Base-by-base conservation (phyloP, 2,113 vertebrate species). In the Lepus americanus region DNA sequence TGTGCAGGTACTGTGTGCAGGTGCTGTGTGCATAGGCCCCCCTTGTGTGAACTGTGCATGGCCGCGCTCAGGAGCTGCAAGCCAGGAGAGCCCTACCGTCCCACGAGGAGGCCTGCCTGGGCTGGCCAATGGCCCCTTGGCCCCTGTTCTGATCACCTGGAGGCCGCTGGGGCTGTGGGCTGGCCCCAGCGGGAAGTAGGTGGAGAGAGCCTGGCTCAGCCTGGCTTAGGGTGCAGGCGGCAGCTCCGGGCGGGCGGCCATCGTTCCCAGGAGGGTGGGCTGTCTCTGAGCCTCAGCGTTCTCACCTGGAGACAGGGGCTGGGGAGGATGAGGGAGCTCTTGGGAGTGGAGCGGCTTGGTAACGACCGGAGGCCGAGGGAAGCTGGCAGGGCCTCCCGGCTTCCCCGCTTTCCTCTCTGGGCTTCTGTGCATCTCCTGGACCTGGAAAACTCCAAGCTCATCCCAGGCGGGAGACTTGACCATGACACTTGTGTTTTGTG, bases 31-130 rank as follows among this genome's bases (percentile, higher is more conserved):
- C 59, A 17, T 0, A 9, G 20, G 63, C 51, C 0, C 14, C 17
- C 0, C 19, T 5, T 51, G 11, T 7, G 23, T 11, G 63, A 0
- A 23, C 27, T 19, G 4, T 4, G 39, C 13, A 1, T 11, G 17
- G 8, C 25, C 13, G 1, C 19, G 49, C 16, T 9, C 5, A 0
- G 9, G 66, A 64, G 39, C 69, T 44, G 29, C 63, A 63, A 64
- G 39, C 13, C 16, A 36, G 33, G 22, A 44, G n/a, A 61, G 19
- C 53, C 82, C 72, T 33, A 2, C 10, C 14, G n/a, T 5, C 64
- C 14, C 76, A 12, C 25, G 33, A 27, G 39, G 53, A 80, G 66
- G 39, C 20, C 61, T 66, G 29, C 31, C 11, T 17, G 53, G 53
- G 49, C 22, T 23, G 22, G 70, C 49, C 19, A 12, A 9, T 14